Percentiles rank a stretch among this genome's conserved stretches.
phyloP scores from a whole-genome alignment of 2,113 vertebrate species.

The Tringa solitaria region DNA sequence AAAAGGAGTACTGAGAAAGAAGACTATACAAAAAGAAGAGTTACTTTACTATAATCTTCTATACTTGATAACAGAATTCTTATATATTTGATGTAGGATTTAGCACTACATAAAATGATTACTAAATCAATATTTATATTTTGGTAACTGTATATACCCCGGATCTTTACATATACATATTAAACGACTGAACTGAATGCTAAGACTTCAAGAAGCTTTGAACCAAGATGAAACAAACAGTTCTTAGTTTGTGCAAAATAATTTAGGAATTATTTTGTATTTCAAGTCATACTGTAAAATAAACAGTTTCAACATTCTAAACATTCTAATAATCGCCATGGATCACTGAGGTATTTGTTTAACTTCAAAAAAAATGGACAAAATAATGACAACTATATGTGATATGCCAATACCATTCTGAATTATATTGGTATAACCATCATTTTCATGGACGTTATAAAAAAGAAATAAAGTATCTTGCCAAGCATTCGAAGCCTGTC shows the following conservation, averaged over 20 bases:
- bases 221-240: background rate
- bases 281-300: background rate
- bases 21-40: background rate
- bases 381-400: background rate
- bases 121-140: background rate
- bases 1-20: background rate
- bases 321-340: background rate
- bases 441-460: background rate
- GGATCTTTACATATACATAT: background rate
- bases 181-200: background rate
- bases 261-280: background rate
- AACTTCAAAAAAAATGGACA: background rate
- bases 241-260: background rate
- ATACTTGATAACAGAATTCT: background rate
- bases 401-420: background rate
- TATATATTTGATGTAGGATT: background rate
- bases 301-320: background rate
- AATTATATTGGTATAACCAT: background rate
- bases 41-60: background rate
- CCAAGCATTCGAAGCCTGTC: background rate
- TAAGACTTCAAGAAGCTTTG: background rate
- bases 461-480: background rate
- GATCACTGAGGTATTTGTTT: background rate
- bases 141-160: background rate
- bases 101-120: background rate